Evolutionary conservation across 2,797 vertebrate species (phyloP), one percentile per base, ranked within the genome.

Genomic region (Trachops cirrhosus): DNA sequence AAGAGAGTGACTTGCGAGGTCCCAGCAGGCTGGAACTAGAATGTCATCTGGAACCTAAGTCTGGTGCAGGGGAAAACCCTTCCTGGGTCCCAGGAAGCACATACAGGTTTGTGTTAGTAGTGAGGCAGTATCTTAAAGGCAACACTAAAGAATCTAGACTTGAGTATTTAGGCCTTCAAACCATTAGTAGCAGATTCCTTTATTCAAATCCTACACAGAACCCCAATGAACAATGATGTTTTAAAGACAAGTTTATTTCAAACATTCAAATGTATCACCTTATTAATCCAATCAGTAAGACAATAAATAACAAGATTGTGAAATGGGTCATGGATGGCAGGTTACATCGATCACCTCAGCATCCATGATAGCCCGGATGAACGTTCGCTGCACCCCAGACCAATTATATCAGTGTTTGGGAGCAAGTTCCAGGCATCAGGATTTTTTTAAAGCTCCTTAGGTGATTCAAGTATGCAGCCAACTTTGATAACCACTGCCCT

Each of bases 121-220:
- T 52, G n/a, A 88, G 32, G 44, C 29, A 86, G 10, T 4, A 9
- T 79, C 26, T 73, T 93, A 44, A 71, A 39, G 50, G 24, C 52
- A 89, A 93, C n/a, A 54, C 44, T 68, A 34, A 75, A 75, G 8
- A 89, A 50, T 74, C 83, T 70, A 67, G 44, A 86, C n/a, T 94
- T 21, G 26, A 86, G 68, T 86, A 39, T 68, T 5, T n/a, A 73
- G 54, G 10, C 64, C 39, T 83, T 91, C 24, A 82, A 89, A 57
- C 26, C 34, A 50, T 48, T 54, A 75, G 10, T 68, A 46, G 41
- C 18, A 41, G 41, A 59, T 79, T 32, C 37, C 11, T 95, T 89
- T 89, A 62, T 84, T 88, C 57, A 79, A 64, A 68, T 64, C n/a
- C 91, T 96, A 93, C 8, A 52, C 2, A 83, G 37, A 95, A 15